Evolutionary conservation across 1,140 invertebrate species (phyloP), one percentile per base, ranked within the genome.

Genomic region (Centruroides vittatus): DNA sequence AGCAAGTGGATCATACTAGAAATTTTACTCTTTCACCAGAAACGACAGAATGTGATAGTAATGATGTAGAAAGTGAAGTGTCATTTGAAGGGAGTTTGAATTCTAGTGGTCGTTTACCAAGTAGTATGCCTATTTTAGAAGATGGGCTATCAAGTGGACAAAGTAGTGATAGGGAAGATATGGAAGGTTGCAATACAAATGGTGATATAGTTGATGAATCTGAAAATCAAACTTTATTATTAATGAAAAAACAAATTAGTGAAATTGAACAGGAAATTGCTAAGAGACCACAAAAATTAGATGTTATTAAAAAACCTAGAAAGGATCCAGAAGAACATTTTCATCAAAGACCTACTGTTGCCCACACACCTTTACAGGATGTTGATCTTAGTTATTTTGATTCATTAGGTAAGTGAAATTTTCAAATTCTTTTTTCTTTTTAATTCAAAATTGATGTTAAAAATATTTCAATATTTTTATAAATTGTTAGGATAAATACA

Each of bases 1-100:
- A 69, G 54, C 62, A 65, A 56, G 61, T 65, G 52, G 57, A 50
- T 54, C 81, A 82, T 61, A 83, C 80, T 65, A 76, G 84, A 35
- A 86, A 86, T 74, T 93, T 94, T 70, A 92, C 89, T 1, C 78
- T 94, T 6, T 95, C 90, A 35, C 90, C 92, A 3, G 92, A 95
- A 76, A 91, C 89, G 54, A 96, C 91, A n/a, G 92, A 95, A 69
- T 93, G 89, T 73, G 91, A 93, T 72, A 91, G 87, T 67, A 88
- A 89, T 69, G 89, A 92, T 70, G 77, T 91, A 55, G 88, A 91
- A 68, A 90, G 87, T 70, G 74, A 76, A 41, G 67, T 73, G 5
- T 76, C 76, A 5, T 70, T 76, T 54, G 75, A 73, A 58, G 78
- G 75, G 9, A 74, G 74, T 50, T 50, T 72, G 41, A 68, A 72